A percentile compares a stretch with the other conserved stretches of the same genome.
Evolutionary conservation across 1,140 invertebrate genomes (phyloP).

Genomic region (Rhysida immarginata): DNA sequence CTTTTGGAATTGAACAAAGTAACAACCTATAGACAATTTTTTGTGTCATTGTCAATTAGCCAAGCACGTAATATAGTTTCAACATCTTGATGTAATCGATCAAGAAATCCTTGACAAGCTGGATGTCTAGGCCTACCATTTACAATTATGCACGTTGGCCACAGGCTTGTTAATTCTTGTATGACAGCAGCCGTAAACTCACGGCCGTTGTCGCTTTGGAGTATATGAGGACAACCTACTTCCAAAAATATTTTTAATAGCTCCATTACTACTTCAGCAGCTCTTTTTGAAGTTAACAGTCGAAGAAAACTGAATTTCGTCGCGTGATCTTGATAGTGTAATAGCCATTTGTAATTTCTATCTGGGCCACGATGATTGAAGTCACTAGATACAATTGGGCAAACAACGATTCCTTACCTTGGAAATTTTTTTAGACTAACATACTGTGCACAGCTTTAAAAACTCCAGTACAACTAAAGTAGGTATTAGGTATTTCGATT

Average conservation of each 20-base stretch:
- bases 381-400: neutral
- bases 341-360: neutral
- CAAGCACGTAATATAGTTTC: neutral
- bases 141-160: slow-evolving; percentile 16
- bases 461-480: slow-evolving; percentile 11
- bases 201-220: slow-evolving; percentile 18
- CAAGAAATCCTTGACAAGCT: slow-evolving; percentile 19
- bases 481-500: slow-evolving; percentile 11
- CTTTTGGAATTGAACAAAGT: slow-evolving; percentile 9
- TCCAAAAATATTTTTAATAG: slow-evolving; percentile 21
- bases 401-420: neutral
- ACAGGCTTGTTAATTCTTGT: slow-evolving; percentile 20
- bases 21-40: neutral
- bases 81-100: slow-evolving; percentile 16
- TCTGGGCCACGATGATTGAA: neutral
- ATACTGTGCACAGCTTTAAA: slow-evolving; percentile 10
- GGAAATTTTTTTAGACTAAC: neutral
- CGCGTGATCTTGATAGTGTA: neutral
- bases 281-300: neutral
- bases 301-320: neutral
- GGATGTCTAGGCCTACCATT: slow-evolving; percentile 19
- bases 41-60: neutral
- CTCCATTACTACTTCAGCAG: slow-evolving; percentile 15
- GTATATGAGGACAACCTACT: slow-evolving; percentile 19
- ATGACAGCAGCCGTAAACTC: slow-evolving; percentile 23